Conservation (phyloP, 1,140 invertebrate genomes). For the Mesaphorura yosii region DNA sequence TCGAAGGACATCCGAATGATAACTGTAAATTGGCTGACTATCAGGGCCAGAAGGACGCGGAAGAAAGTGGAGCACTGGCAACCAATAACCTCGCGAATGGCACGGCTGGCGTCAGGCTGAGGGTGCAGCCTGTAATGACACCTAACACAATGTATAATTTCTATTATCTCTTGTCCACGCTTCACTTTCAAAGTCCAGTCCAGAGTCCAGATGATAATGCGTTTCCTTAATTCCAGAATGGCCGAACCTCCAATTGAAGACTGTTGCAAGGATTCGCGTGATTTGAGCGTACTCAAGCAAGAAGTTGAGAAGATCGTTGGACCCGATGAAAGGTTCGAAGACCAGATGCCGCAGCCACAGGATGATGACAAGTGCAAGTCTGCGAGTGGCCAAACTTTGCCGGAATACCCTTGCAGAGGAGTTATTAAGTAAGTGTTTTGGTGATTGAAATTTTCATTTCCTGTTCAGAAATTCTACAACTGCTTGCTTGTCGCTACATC, state of each 20-base stretch:
- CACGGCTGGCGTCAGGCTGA: too few species aligned
- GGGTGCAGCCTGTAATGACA: neutral
- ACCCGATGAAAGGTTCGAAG: constrained; percentile 9
- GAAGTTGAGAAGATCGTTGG: constrained; percentile 14
- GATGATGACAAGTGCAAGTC: neutral
- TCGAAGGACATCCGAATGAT: constrained; percentile 27
- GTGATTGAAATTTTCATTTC: neutral
- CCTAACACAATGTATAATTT: neutral
- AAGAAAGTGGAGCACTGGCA: constrained; percentile 4
- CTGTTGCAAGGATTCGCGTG: constrained; percentile 18
- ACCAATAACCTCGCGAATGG: too few species aligned
- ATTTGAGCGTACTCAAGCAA: constrained; percentile 9
- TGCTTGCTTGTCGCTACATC: neutral
- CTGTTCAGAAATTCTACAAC: neutral
- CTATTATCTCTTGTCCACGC: too few species aligned
- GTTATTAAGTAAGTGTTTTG: constrained; percentile 13
- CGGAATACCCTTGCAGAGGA: constrained; percentile 25
- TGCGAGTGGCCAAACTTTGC: constrained; percentile 12
- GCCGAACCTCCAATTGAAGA: constrained; percentile 11
- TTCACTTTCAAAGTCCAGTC: constrained; percentile 7
- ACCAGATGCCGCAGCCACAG: neutral
- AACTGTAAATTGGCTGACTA: constrained; percentile 26
- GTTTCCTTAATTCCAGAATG: neutral
- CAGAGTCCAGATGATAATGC: neutral
- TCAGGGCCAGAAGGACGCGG: neutral